Conservation (phyloP, 2,888 invertebrate species). For the Cosmia pyralina region DNA sequence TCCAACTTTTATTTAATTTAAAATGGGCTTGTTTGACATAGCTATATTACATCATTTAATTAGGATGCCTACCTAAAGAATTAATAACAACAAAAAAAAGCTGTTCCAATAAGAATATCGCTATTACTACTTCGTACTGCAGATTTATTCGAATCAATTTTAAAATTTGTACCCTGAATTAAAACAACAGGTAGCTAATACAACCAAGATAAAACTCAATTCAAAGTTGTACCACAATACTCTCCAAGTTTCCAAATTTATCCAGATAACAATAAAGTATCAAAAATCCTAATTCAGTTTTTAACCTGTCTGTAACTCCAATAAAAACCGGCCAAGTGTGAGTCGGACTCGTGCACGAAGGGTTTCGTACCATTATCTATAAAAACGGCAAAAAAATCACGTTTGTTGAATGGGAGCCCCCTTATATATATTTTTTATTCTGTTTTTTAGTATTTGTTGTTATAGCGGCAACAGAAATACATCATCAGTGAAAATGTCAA, state of each 20-base stretch:
- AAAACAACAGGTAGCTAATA: neutral
- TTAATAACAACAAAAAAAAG: neutral
- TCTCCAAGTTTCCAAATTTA: neutral
- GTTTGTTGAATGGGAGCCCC: too few species aligned
- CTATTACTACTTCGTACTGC: neutral
- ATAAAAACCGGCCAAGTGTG: too few species aligned
- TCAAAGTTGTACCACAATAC: neutral
- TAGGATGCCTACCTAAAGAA: neutral
- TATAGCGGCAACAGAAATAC: too few species aligned
- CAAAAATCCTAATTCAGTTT: neutral
- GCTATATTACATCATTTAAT: neutral
- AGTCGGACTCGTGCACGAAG: too few species aligned
- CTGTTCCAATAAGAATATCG: neutral
- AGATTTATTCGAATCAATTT: neutral
- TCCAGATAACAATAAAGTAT: neutral
- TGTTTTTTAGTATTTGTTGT: too few species aligned
- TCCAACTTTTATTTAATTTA: too few species aligned
- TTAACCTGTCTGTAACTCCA: neutral
- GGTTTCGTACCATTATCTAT: too few species aligned
- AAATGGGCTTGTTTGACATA: too few species aligned
- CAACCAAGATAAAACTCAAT: neutral
- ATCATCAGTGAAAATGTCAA: too few species aligned
- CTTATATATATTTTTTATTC: too few species aligned
- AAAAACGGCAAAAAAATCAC: too few species aligned
- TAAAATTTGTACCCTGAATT: neutral